Conservation (phyloP, 2,797 vertebrate genomes). For the Pteronotus mesoamericanus region DNA sequence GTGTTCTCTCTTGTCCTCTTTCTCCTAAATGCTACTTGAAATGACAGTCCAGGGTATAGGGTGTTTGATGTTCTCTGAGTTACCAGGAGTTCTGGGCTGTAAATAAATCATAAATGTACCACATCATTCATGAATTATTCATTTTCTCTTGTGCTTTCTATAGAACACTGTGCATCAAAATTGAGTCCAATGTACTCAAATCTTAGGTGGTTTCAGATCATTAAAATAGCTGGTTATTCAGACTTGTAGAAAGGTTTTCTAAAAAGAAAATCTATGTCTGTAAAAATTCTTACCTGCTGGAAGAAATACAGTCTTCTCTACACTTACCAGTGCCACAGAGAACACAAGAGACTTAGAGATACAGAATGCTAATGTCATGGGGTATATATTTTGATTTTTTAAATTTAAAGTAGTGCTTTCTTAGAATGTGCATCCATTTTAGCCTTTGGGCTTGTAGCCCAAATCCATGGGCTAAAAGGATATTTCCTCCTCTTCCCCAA, state of each 20-base stretch:
- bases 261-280: not conserved
- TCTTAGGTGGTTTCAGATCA: slow-evolving; percentile 46
- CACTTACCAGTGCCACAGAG: not conserved
- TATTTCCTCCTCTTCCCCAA: not conserved
- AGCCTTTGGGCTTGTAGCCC: not conserved
- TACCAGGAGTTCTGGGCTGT: slow-evolving; percentile 53
- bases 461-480: not conserved
- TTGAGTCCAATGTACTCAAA: slow-evolving; percentile 53
- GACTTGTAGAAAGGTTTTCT: not conserved
- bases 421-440: not conserved
- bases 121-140: slow-evolving; percentile 75
- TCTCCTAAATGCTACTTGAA: slow-evolving; percentile 61
- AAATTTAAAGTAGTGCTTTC: not conserved
- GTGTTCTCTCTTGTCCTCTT: slow-evolving; percentile 44
- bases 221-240: slow-evolving; percentile 50
- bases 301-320: not conserved
- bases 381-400: not conserved
- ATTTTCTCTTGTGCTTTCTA: slow-evolving; percentile 73
- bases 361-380: not conserved
- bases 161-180: slow-evolving; percentile 69
- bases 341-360: not conserved
- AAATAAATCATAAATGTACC: slow-evolving; percentile 75
- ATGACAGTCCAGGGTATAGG: slow-evolving; percentile 1
- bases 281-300: not conserved
- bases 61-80: slow-evolving; percentile 67